Conservation (phyloP, 2,113 vertebrate species). For the Dolichotis patagonum region DNA sequence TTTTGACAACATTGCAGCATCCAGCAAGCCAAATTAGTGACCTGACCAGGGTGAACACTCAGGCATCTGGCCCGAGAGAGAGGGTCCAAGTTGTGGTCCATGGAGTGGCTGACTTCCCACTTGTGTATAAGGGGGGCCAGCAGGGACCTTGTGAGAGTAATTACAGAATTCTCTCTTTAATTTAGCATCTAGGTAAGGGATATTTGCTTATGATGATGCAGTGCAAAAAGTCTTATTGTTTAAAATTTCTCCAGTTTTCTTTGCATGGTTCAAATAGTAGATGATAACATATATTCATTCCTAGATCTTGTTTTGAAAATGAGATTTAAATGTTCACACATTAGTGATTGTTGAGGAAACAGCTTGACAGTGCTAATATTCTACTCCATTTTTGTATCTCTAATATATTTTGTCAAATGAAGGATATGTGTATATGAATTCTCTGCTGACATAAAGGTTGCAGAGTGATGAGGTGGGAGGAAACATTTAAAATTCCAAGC, state of each 20-base stretch:
- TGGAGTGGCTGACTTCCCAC: neutral
- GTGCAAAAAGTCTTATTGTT: neutral
- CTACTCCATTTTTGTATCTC: neutral
- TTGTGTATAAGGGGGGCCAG: neutral
- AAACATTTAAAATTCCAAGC: neutral
- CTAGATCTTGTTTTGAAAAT: neutral
- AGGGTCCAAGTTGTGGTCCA: neutral
- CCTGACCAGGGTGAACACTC: neutral
- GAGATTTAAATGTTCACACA: neutral
- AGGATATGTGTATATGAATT: neutral
- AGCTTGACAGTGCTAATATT: neutral
- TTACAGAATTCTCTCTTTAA: constrained; percentile 16
- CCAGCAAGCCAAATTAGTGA: no score
- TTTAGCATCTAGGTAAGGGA: constrained; percentile 21
- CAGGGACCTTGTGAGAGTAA: neutral
- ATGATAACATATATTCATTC: neutral
- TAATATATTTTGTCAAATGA: constrained; percentile 21
- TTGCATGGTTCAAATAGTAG: neutral
- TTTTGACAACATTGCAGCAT: neutral
- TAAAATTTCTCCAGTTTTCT: neutral
- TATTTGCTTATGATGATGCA: neutral
- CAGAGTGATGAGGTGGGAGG: neutral
- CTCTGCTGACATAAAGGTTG: neutral
- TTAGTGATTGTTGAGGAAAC: neutral
- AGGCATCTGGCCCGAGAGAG: neutral